phyloP scores from a whole-genome alignment of 1,140 invertebrate genomes.

The Wiebesia pumilae region DNA sequence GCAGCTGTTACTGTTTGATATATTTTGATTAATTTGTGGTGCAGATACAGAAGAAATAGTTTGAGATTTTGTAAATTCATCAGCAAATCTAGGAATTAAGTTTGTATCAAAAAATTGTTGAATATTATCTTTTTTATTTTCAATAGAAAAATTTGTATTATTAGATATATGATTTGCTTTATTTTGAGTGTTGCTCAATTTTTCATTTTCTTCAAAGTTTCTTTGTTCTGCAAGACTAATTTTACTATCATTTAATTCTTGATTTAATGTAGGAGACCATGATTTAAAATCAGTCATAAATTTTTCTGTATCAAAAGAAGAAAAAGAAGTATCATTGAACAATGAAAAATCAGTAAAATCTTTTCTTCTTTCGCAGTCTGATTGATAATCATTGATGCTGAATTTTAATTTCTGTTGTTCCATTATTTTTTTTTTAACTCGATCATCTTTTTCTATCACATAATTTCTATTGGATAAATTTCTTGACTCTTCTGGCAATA shows the following conservation, averaged over 20 bases:
- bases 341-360: constrained; percentile 58
- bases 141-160: constrained; percentile 56
- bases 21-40: constrained; percentile 31
- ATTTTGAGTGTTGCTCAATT: constrained; percentile 23
- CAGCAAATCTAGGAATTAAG: background rate
- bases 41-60: background rate
- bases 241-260: constrained; percentile 30
- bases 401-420: constrained; percentile 33
- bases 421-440: constrained; percentile 37
- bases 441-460: constrained; percentile 22
- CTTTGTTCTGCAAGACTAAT: background rate
- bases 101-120: constrained; percentile 22
- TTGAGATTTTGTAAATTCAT: constrained; percentile 40
- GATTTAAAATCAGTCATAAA: constrained; percentile 63
- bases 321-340: constrained; percentile 58
- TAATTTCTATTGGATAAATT: constrained; percentile 14
- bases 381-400: constrained; percentile 34
- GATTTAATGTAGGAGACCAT: constrained; percentile 55
- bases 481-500: background rate
- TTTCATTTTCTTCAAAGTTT: constrained; percentile 32
- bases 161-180: constrained; percentile 49
- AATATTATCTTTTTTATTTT: constrained; percentile 16
- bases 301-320: constrained; percentile 62
- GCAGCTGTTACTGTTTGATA: constrained; percentile 43
- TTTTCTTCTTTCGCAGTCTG: constrained; percentile 45